Percentiles rank a stretch among this genome's conserved stretches.
Evolutionary conservation across 2,888 invertebrate species (phyloP).

Genomic region (Drymonia ruficornis): DNA sequence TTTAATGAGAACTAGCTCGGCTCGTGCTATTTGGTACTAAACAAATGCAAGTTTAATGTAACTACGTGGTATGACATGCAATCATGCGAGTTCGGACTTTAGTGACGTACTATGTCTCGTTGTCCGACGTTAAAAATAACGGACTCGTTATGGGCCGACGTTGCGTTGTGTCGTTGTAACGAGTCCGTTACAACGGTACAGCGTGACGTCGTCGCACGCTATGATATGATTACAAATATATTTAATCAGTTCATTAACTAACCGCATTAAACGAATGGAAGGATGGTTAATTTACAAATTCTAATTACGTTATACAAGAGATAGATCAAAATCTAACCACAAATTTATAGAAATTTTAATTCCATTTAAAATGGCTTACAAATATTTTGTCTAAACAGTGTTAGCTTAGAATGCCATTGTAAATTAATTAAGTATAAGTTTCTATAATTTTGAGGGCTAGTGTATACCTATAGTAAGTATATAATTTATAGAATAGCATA

Average conservation of each 20-base stretch:
- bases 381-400: no score
- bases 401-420: no score
- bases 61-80: constrained; percentile 61
- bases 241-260: constrained; percentile 41
- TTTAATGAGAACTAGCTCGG: constrained; percentile 69
- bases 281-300: constrained; percentile 76
- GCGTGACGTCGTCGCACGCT: constrained; percentile 2
- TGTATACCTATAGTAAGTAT: constrained; percentile 58
- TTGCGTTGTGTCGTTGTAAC: not conserved
- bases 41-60: constrained; percentile 80
- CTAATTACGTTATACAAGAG: constrained; percentile 75
- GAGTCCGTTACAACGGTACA: not conserved
- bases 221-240: constrained; percentile 40
- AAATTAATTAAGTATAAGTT: no score
- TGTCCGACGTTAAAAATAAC: constrained; percentile 16
- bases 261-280: constrained; percentile 55
- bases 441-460: constrained; percentile 27
- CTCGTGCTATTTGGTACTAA: constrained; percentile 78
- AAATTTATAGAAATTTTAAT: no score
- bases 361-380: no score
- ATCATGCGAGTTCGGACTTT: constrained; percentile 35
- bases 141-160: constrained; percentile 19
- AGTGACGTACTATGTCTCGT: constrained; percentile 18
- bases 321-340: constrained; percentile 71
- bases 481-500: constrained; percentile 55